These are phyloP conservation scores for Zaprionus capensis DNA, from an alignment of 1,140 invertebrate species.

Conservation along the genomic window DNA sequence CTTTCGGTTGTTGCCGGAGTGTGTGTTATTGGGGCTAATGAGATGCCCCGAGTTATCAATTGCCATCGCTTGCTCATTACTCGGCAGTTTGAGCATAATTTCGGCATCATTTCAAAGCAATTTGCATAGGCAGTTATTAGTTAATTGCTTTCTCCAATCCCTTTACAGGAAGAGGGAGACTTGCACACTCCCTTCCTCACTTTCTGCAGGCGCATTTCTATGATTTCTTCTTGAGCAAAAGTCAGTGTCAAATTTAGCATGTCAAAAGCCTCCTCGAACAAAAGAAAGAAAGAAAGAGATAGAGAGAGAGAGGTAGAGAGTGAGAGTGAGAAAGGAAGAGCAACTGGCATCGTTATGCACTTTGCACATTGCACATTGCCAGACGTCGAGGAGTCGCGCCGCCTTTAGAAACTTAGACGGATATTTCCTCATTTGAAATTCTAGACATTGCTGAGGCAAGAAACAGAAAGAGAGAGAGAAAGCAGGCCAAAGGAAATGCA, in stretches of 20 bases:
- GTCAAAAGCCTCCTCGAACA: slow-evolving; percentile 23
- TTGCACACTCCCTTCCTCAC: not conserved
- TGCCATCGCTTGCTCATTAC: slow-evolving; percentile 33
- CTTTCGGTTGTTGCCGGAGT: not conserved
- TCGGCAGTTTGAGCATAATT: slow-evolving; percentile 18
- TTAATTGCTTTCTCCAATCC: not conserved
- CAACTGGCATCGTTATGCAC: slow-evolving; percentile 31
- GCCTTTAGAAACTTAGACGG: not conserved
- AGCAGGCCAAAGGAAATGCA: slow-evolving; percentile 23
- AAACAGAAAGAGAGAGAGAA: not conserved
- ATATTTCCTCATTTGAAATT: slow-evolving; percentile 65
- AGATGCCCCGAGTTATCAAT: slow-evolving; percentile 10
- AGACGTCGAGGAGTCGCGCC: slow-evolving; percentile 52
- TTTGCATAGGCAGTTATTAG: slow-evolving; percentile 41
- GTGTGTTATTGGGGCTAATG: slow-evolving; percentile 9
- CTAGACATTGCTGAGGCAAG: slow-evolving; percentile 26
- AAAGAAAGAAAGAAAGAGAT: slow-evolving; percentile 12
- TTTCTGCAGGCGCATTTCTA: slow-evolving; percentile 41
- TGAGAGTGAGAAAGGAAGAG: not conserved
- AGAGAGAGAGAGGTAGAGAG: too few relatives aligned
- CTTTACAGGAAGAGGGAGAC: not conserved
- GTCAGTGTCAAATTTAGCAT: slow-evolving; percentile 31
- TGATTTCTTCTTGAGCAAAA: slow-evolving; percentile 45
- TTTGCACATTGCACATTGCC: slow-evolving; percentile 27
- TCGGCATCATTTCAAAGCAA: slow-evolving; percentile 33